Base-by-base conservation (phyloP, 2,888 invertebrate species). In the Strigamia transsilvanica region DNA sequence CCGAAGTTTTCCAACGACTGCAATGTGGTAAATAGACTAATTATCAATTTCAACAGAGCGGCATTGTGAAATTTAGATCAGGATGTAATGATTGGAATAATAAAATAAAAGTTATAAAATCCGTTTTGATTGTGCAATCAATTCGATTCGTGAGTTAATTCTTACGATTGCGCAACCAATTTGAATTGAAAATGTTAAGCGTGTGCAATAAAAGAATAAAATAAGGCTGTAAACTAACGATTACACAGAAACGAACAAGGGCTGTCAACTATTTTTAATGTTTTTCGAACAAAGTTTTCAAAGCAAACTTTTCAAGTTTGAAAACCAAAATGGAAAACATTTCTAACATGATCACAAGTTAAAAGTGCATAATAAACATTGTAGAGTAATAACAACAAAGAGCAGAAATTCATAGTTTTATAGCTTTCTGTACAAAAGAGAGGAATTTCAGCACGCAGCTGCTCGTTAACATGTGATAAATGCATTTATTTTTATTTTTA, bases 1-100 rank as follows among this genome's bases (percentile, higher is more conserved):
- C 91, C 81, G 93, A 95, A 88, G 94, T 95, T 73, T 92, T 94
- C 89, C 89, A 91, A 10, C 88, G 87, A 83, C 84, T 88, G 23
- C 61, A 61, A 23, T 23, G 21, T 23, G 61, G 61, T 18, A 61
- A 23, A 18, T 61, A 61, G 23, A 61, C 38, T 38, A 38, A 38
- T 38, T 38, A 38, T 38, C 38, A 38, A 38, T 38, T 38, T 38
- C 38, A 38, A 38, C 38, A 38, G 9, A 2, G 6, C 10, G 38
- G 38, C 10, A 38, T 38, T 38, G 10, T 38, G 38, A 38, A 38
- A 38, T 38, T 2, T 38, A 38, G 38, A 38, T 38, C 6, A 38
- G 27, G 27, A 27, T 27, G 27, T 27, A 27, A 27, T 27, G 27
- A 27, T 27, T 27, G 27, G 27, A 27, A 27, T 27, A 38, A 38